These are phyloP conservation scores for Delichon dasypus DNA, from an alignment of 2,797 vertebrate genomes.

Conservation along the genomic window DNA sequence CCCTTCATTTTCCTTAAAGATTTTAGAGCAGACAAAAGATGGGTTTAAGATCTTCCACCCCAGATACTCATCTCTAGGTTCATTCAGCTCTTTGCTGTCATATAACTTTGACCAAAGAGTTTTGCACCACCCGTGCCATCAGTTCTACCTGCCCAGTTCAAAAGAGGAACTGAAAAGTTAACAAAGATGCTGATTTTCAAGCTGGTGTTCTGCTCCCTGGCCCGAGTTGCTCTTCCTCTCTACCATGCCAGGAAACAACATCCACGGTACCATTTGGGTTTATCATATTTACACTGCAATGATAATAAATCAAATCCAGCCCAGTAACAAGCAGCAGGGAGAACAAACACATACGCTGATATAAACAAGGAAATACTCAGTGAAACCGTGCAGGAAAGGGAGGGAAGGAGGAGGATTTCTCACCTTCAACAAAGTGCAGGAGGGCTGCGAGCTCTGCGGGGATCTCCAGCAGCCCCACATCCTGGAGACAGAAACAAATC, in stretches of 20 bases:
- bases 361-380: not conserved
- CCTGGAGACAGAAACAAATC: constrained; percentile 72
- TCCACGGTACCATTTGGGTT: not conserved
- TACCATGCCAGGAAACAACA: not conserved
- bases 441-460: constrained; percentile 89
- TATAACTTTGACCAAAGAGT: not conserved
- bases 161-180: not conserved
- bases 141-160: not conserved
- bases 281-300: not conserved
- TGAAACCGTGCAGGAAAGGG: not conserved
- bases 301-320: not conserved
- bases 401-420: not conserved
- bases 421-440: constrained; percentile 81
- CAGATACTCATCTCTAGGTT: not conserved
- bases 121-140: not conserved
- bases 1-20: not conserved
- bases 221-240: not conserved
- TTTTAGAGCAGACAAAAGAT: not conserved
- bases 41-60: not conserved
- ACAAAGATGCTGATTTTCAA: not conserved
- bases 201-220: not conserved
- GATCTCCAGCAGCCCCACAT: constrained; percentile 89
- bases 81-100: not conserved
- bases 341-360: not conserved
- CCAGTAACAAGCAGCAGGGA: not conserved